Evolutionary conservation across 2,888 invertebrate genomes (phyloP), one percentile per base, ranked within the genome.

Genomic region (Anthrax anthrax): DNA sequence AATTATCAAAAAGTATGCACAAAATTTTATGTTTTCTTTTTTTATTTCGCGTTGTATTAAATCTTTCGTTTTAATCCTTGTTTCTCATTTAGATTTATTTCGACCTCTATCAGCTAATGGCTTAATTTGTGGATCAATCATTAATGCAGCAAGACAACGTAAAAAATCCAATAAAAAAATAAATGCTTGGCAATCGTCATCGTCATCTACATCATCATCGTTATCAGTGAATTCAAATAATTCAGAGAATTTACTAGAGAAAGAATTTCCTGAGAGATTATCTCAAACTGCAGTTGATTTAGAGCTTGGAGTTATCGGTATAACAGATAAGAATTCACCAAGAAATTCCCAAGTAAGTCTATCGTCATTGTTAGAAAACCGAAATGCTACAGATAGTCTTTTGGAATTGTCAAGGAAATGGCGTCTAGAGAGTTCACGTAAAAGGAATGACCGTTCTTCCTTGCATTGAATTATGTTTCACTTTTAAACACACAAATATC

Each of bases 91-190:
- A 6, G 23, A 23, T 23, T 6, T 8, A 23, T 23, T 8, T 23
- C 23, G 18, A 16, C 1, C 37, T 12, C 40, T 48, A 40, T 42
- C 49, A 10, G 37, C 43, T 38, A 51, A 52, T 17, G 46, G 49
- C 32, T 50, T 52, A 18, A 37, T 52, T 19, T 52, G 49, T 39
- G 54, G 54, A 17, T 52, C 48, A 37, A 48, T 54, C 17, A 39
- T 46, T 18, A 18, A 27, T 17, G 32, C 37, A 10, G 46, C 42
- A 12, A 36, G 46, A 37, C 16, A 16, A n/a, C 9, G n/a, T 18
- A 36, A n/a, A 18, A 19, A 42, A 4, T 19, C 37, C 18, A 43
- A 47, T 37, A 36, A 44, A 16, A 36, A 19, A 40, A 44, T 42
- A 9, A 49, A 47, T 42, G 48, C 50, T 46, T 47, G 27, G 32